Conservation (phyloP, 2,797 vertebrate genomes). For the Sebastolobus alascanus region DNA sequence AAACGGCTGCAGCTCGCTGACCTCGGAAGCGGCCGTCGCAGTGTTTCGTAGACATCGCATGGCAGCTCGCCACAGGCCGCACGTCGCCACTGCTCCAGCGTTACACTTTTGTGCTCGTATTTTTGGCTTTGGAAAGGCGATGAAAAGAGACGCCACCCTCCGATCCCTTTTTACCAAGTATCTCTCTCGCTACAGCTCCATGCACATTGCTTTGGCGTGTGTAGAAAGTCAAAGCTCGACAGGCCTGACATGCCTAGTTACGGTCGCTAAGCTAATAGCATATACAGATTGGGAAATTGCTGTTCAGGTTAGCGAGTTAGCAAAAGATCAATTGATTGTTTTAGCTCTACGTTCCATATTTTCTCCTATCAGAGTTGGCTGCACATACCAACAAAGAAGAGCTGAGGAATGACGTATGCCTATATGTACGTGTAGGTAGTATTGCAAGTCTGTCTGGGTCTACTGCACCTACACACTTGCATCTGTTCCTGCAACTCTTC, state of each 20-base stretch:
- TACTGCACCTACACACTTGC: background rate
- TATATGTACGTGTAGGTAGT: too few relatives aligned
- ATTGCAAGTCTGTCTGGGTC: background rate
- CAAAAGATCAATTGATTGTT: background rate
- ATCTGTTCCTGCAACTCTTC: slow-evolving; percentile 9
- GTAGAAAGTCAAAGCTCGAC: too few relatives aligned
- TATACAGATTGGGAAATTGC: background rate
- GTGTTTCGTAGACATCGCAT: too few relatives aligned
- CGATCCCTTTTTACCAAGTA: too few relatives aligned
- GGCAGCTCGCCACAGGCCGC: too few relatives aligned
- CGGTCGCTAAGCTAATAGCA: background rate
- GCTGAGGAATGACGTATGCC: background rate
- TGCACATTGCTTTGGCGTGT: too few relatives aligned
- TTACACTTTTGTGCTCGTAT: background rate
- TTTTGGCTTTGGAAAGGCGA: too few relatives aligned
- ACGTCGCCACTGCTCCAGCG: too few relatives aligned
- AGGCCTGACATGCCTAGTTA: background rate
- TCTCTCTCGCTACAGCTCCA: too few relatives aligned
- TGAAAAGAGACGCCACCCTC: too few relatives aligned
- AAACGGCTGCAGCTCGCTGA: too few relatives aligned
- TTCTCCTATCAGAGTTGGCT: background rate
- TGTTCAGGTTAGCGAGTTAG: background rate
- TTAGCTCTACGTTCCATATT: background rate
- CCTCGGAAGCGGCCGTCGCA: too few relatives aligned
- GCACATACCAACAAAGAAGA: slow-evolving; percentile 10